Evolutionary conservation across 2,888 invertebrate species (phyloP), one percentile per base, ranked within the genome.

Genomic region (Herminia tarsipennalis): DNA sequence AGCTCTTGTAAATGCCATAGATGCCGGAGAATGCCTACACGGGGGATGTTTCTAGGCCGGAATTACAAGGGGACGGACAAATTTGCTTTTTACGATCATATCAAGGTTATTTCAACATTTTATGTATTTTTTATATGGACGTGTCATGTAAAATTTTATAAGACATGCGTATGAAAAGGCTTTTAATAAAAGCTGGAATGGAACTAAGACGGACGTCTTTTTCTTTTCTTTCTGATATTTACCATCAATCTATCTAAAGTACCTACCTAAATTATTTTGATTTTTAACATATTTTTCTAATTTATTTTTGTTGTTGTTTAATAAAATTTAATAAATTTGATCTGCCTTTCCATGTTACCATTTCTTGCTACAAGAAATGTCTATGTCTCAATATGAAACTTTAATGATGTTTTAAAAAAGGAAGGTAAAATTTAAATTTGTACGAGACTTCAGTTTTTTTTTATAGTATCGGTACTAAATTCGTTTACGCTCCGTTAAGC

Each of bases 21-120:
- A 53, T 48, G 65, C 64, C 60, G 54, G 59, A 52, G 64, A 53
- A 60, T 49, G 44, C 56, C 53, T 56, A 28, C 55, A 45, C 33
- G 43, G 52, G 65, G 64, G 69, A 58, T 53, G 52, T 56, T 52
- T 54, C 56, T 57, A 65, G 57, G 45, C 50, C 50, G 45, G 44
- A 41, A 59, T 61, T 63, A 68, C 63, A 62, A 53, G 73, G 70
- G 69, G 67, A 52, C 47, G 62, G 48, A 53, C 63, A 63, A 68
- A 66, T 69, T 66, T 61, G 47, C 50, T 70, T 73, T 65, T 73
- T 74, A 73, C 55, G 65, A 61, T 67, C 60, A 60, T 67, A 65
- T 66, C 58, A 66, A 53, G 43, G 56, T 59, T 58, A 59, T 65
- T 61, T 57, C 46, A 41, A 47, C 52, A 44, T 67, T 67, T 66